phyloP scores from a whole-genome alignment of 1,140 invertebrate genomes.

The Drosophila novamexicana region DNA sequence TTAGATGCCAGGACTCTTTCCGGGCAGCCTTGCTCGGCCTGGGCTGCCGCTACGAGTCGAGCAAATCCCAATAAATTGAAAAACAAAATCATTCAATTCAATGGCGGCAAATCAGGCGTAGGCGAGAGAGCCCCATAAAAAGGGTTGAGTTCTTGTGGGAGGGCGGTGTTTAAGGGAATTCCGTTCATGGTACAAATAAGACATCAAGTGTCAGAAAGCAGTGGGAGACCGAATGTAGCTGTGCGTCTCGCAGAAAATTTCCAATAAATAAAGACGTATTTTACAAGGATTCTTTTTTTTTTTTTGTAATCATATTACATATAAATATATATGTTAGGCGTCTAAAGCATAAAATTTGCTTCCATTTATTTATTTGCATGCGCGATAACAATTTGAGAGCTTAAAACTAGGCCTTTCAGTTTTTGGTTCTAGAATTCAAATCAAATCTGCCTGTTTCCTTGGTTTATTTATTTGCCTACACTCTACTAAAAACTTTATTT shows the following conservation, averaged over 20 bases:
- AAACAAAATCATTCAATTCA: conserved; percentile 82
- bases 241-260: neutral
- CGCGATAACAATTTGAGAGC: too few species aligned
- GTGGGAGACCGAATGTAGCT: neutral
- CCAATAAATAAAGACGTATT: conserved; percentile 12
- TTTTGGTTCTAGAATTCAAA: too few species aligned
- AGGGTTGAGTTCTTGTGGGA: conserved; percentile 33
- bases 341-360: neutral
- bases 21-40: conserved; percentile 12
- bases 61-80: conserved; percentile 81
- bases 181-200: conserved; percentile 52
- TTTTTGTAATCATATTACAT: neutral
- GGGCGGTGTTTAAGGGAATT: conserved; percentile 2
- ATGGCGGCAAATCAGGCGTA: conserved; percentile 74
- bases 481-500: neutral
- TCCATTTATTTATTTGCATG: neutral
- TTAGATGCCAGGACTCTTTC: conserved; percentile 43
- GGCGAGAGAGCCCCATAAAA: conserved; percentile 48
- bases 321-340: neutral
- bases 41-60: conserved; percentile 6
- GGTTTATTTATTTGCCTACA: too few species aligned
- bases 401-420: too few species aligned
- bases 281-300: neutral
- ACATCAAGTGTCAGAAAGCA: conserved; percentile 56
- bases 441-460: too few species aligned